Evolutionary conservation across 1,140 invertebrate genomes (phyloP), one percentile per base, ranked within the genome.

Genomic region (Achatina immaculata): DNA sequence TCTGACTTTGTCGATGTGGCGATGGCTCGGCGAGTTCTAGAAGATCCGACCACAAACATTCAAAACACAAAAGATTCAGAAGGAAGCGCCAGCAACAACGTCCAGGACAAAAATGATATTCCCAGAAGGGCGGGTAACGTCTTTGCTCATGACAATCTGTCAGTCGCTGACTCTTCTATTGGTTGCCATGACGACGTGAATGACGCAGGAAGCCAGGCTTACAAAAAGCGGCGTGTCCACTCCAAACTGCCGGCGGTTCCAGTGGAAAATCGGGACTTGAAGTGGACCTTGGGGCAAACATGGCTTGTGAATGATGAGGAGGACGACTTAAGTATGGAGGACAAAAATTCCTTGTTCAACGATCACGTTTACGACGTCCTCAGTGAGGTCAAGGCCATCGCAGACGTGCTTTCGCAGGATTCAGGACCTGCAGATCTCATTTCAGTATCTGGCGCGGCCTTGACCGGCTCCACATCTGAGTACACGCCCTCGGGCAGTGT

Each of bases 291-390:
- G 1, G 9, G n/a, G 42, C 36, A 62, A 14, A 36, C 31, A 48
- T 7, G 31, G 4, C 4, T 4, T 1, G 28, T 14, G 14, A 19
- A 62, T 11, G 51, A 11, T 21, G 51, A 65, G 58, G 34, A 24
- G 31, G 78, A 80, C 4, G 69, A 68, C n/a, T 24, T 69, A 7
- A 31, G 16, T 40, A 74, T 51, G 6, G 55, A 21, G 42, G 78
- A 80, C 34, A 55, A 16, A 6, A 62, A 7, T 0, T 78, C 76
- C 4, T 11, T 68, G 3, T 68, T 40, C 9, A 21, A 68, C 14
- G 78, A 80, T 55, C 78, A 80, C 31, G 45, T 80, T 38, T 80
- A 80, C 72, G 78, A 80, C 68, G 78, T 80, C 9, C 43, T 45
- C 19, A 80, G 48, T 31, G 78, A 72, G 31, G 55, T 80, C 21